Evolutionary conservation across 2,888 invertebrate species (phyloP).

Genomic region (Drosophila pseudotalamancana): DNA sequence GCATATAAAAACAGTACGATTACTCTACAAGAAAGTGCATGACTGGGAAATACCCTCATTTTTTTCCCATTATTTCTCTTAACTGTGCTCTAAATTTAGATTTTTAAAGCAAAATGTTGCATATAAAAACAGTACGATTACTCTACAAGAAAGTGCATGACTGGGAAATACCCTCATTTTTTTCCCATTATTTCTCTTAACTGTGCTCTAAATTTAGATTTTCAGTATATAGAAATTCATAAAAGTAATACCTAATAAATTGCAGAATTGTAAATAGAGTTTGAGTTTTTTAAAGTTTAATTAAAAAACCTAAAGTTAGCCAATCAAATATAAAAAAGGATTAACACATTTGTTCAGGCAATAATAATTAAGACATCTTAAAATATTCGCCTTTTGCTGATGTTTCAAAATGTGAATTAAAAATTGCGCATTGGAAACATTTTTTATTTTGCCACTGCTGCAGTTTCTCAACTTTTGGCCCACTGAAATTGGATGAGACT

Average conservation of each 20-base stretch:
- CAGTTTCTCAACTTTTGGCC: constrained; percentile 58
- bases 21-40: neutral
- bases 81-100: too few species aligned
- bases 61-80: too few species aligned
- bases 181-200: too few species aligned
- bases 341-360: neutral
- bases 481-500: constrained; percentile 34
- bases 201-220: too few species aligned
- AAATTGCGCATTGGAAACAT: constrained; percentile 47
- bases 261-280: too few species aligned
- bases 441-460: constrained; percentile 40
- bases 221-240: too few species aligned
- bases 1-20: neutral
- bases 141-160: neutral
- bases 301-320: too few species aligned
- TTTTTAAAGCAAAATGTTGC: constrained; percentile 10
- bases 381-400: constrained; percentile 15
- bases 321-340: too few species aligned
- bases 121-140: neutral
- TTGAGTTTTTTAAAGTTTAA: too few species aligned
- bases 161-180: too few species aligned
- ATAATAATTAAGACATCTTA: constrained; percentile 18
- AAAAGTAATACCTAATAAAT: too few species aligned
- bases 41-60: constrained; percentile 2
- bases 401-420: constrained; percentile 8